A percentile compares a stretch with the other conserved stretches of the same genome.
These are phyloP conservation scores for Semotilus atromaculatus DNA, from an alignment of 2,797 vertebrate genomes.

Conservation along the genomic window DNA sequence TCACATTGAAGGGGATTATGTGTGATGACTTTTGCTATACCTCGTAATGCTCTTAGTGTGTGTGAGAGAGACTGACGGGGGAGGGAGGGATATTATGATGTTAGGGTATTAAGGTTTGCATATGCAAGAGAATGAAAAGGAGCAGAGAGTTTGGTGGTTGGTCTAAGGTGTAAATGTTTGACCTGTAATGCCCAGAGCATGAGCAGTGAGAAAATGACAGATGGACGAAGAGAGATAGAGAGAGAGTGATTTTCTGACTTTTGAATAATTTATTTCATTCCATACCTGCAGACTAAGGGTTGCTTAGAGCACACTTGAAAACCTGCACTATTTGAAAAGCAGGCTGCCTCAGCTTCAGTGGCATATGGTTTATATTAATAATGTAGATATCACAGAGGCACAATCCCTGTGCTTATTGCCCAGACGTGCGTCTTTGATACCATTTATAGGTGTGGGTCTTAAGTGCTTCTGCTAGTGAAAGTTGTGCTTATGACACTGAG, in stretches of 20 bases:
- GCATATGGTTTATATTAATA: constrained; percentile 58
- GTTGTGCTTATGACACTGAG: constrained; percentile 37
- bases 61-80: constrained; percentile 10
- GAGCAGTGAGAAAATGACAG: constrained; percentile 25
- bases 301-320: constrained; percentile 40
- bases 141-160: not conserved
- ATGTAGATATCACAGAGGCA: constrained; percentile 43
- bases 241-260: constrained; percentile 24
- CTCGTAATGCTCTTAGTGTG: constrained; percentile 27
- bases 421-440: constrained; percentile 34
- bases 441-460: constrained; percentile 47
- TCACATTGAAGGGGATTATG: constrained; percentile 36
- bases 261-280: constrained; percentile 49
- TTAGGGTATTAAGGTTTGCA: constrained; percentile 38
- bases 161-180: constrained; percentile 24
- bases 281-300: constrained; percentile 43
- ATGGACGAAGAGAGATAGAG: not conserved
- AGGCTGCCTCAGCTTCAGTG: constrained; percentile 38
- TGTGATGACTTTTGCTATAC: constrained; percentile 45
- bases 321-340: constrained; percentile 40
- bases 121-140: not conserved
- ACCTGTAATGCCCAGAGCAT: constrained; percentile 25
- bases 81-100: constrained; percentile 14
- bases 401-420: constrained; percentile 43
- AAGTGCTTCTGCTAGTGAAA: constrained; percentile 26